phyloP scores from a whole-genome alignment of 2,113 vertebrate genomes.

The human region GRCh38 chr2:83709501-83710000 shows the following conservation, averaged over 20 bases:
- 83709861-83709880: not conserved
- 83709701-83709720: not conserved
- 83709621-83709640: not conserved
- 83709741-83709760: not conserved
- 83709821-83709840: not conserved
- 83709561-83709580: not conserved
- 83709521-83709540: not conserved
- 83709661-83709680: not conserved
- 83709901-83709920: not conserved
- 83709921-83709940: not conserved
- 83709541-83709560: not conserved
- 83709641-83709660: not conserved
- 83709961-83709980: not conserved
- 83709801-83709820: not conserved
- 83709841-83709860: not conserved
- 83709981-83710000: not conserved
- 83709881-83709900: not conserved
- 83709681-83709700: not conserved
- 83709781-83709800: not conserved
- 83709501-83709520: not conserved
- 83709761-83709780: not conserved
- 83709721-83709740: not conserved
- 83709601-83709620: not conserved
- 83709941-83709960: not conserved
- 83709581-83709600: not conserved